phyloP scores from a whole-genome alignment of 2,113 vertebrate genomes.

The Ammodramus savannarum region DNA sequence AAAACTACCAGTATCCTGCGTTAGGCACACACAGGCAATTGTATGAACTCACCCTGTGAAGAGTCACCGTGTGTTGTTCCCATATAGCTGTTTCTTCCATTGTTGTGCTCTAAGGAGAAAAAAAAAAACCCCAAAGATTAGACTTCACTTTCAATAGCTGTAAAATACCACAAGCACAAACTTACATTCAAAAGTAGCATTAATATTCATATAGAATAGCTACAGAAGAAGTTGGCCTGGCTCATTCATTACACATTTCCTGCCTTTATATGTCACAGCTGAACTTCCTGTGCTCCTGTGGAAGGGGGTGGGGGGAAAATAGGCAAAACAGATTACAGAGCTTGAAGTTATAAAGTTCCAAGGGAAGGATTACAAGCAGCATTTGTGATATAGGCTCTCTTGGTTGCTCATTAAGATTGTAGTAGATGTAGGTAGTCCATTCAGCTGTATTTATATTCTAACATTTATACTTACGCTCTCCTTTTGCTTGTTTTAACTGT shows the following conservation, averaged over 20 bases:
- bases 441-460: not conserved
- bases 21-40: conserved; percentile 52
- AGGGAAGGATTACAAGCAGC: not conserved
- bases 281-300: conserved; percentile 61
- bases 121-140: conserved; percentile 1
- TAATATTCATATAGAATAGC: not conserved
- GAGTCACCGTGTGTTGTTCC: conserved; percentile 99
- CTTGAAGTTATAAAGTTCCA: not conserved
- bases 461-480: not conserved
- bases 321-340: not conserved
- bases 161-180: not conserved
- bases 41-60: conserved; percentile 91
- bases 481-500: not conserved
- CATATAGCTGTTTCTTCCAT: conserved; percentile 99
- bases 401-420: not conserved
- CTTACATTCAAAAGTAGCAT: not conserved
- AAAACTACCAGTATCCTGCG: conserved; percentile 79
- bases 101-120: conserved; percentile 83
- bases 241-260: conserved; percentile 12
- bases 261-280: conserved; percentile 1
- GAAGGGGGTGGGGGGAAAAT: not conserved
- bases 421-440: not conserved
- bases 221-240: not conserved
- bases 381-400: not conserved
- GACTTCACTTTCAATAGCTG: not conserved